Percentiles rank a stretch among this genome's conserved stretches.
phyloP scores from a whole-genome alignment of 2,797 vertebrate genomes.

The Brachymystax lenok region DNA sequence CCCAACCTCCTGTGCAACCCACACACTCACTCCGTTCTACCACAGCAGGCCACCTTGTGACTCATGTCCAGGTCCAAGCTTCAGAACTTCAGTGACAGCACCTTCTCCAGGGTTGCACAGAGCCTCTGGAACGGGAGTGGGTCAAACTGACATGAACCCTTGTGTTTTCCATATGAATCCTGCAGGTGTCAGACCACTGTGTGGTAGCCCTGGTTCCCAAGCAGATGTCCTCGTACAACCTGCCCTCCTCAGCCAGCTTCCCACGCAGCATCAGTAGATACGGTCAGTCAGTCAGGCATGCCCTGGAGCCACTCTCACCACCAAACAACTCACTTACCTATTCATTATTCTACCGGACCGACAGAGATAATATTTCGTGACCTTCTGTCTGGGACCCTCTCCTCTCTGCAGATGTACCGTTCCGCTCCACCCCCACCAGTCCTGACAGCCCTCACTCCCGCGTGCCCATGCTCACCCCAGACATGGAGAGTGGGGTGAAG shows the following conservation, averaged over 20 bases:
- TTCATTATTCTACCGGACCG: constrained; percentile 35
- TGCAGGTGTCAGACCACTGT: constrained; percentile 93
- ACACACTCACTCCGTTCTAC: too few relatives aligned
- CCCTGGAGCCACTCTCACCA: constrained; percentile 45
- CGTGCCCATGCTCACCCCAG: constrained; percentile 94
- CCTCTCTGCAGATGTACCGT: constrained; percentile 80
- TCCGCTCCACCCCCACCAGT: constrained; percentile 90
- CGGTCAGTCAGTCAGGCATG: constrained; percentile 83
- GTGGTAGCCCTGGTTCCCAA: constrained; percentile 96
- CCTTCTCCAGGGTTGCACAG: too few relatives aligned
- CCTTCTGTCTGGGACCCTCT: background rate
- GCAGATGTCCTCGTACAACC: constrained; percentile 97
- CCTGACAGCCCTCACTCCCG: constrained; percentile 93
- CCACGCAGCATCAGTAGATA: constrained; percentile 97
- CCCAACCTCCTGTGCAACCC: too few relatives aligned
- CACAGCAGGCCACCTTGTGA: too few relatives aligned
- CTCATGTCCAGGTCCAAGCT: too few relatives aligned
- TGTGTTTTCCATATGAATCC: background rate
- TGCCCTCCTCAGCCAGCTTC: constrained; percentile 94
- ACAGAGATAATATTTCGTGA: constrained; percentile 45
- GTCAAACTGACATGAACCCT: background rate
- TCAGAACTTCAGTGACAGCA: too few relatives aligned
- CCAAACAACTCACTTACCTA: constrained; percentile 63
- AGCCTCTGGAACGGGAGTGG: background rate
- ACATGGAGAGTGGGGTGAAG: constrained; percentile 93